These are phyloP conservation scores for Oxygymnocypris stewartii DNA, from an alignment of 2,113 vertebrate genomes.

Conservation along the genomic window DNA sequence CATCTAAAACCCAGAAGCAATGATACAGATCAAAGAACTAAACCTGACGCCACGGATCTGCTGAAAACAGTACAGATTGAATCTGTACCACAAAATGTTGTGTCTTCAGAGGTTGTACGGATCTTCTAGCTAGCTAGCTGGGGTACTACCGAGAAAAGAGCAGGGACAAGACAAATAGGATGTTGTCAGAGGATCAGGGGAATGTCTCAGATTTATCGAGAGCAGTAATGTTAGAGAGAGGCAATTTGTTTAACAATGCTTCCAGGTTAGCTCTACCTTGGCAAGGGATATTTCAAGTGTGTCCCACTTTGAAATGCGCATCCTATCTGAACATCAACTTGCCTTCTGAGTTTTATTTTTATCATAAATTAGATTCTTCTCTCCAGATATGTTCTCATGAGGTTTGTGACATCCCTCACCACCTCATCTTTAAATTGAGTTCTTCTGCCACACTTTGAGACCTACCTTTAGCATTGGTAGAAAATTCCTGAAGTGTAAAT, in stretches of 20 bases:
- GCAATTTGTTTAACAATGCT: constrained; percentile 68
- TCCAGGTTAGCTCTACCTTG: constrained; percentile 63
- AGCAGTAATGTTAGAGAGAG: constrained; percentile 54
- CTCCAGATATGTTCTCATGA: constrained; percentile 44
- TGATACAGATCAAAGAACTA: constrained; percentile 34
- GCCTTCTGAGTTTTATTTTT: constrained; percentile 16
- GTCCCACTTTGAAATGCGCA: constrained; percentile 61
- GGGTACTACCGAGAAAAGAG: constrained; percentile 5
- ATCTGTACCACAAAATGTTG: constrained; percentile 7
- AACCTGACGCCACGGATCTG: constrained; percentile 3
- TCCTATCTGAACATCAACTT: constrained; percentile 35
- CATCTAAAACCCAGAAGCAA: constrained; percentile 12
- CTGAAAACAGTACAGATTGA: constrained; percentile 17
- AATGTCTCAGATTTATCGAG: constrained; percentile 57
- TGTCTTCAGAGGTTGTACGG: constrained; percentile 27
- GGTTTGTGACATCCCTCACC: constrained; percentile 55
- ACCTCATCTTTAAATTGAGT: constrained; percentile 66
- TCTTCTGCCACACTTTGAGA: constrained; percentile 54
- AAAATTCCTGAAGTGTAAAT: constrained; percentile 47
- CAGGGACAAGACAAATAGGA: constrained; percentile 45
- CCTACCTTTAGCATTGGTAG: constrained; percentile 42
- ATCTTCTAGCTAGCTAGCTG: constrained; percentile 5
- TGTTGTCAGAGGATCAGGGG: constrained; percentile 58
- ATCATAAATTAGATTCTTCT: constrained; percentile 58
- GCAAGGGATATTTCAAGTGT: constrained; percentile 53